These are phyloP conservation scores for Apeira syringaria DNA, from an alignment of 2,888 invertebrate genomes.

Conservation along the genomic window DNA sequence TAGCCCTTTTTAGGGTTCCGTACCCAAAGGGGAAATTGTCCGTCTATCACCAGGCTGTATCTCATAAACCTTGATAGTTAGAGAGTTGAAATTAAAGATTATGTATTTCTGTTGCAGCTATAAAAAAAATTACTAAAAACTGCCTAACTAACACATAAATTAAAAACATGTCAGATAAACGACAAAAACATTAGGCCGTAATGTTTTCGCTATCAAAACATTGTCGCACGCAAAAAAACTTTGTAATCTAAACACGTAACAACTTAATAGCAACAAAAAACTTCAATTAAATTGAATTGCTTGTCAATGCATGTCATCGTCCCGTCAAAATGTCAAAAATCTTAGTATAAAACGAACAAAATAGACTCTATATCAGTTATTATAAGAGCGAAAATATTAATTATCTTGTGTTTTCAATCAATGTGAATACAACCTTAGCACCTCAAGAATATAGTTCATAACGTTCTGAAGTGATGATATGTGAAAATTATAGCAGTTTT, in stretches of 20 bases:
- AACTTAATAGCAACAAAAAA: slow-evolving; percentile 28
- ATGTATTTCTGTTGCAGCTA: too few species aligned
- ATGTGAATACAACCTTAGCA: slow-evolving; percentile 5
- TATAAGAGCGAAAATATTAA: slow-evolving; percentile 14
- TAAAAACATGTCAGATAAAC: background rate
- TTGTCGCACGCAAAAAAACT: slow-evolving; percentile 2
- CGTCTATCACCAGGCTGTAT: too few species aligned
- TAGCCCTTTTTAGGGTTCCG: too few species aligned
- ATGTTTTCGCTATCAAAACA: slow-evolving; percentile 1
- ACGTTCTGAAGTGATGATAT: background rate
- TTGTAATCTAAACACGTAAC: slow-evolving; percentile 16
- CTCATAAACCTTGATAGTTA: too few species aligned
- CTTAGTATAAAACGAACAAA: slow-evolving; percentile 28
- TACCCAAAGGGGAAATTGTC: too few species aligned
- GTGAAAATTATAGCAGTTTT: slow-evolving; percentile 15
- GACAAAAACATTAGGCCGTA: background rate
- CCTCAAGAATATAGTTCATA: slow-evolving; percentile 1
- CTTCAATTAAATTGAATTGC: slow-evolving; percentile 43
- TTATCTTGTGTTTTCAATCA: background rate
- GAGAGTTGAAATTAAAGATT: too few species aligned
- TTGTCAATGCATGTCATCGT: slow-evolving; percentile 48
- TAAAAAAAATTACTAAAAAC: background rate
- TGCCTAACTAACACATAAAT: too few species aligned
- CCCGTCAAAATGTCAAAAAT: slow-evolving; percentile 40
- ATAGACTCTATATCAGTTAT: slow-evolving; percentile 1